Evolutionary conservation across 2,888 invertebrate genomes (phyloP).

Genomic region (Sturmia bella): DNA sequence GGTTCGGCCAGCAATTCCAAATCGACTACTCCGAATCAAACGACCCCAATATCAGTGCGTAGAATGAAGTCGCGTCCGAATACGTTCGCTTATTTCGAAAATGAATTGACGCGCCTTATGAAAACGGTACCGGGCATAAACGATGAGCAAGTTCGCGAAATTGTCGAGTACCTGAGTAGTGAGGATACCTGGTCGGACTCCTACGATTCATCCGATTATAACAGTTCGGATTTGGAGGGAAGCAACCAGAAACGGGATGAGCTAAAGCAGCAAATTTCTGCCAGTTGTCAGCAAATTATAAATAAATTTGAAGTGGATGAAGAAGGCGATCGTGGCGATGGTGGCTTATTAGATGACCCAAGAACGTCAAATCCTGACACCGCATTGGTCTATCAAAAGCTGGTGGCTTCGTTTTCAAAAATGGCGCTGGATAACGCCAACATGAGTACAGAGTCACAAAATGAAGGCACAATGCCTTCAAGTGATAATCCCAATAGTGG

Average conservation of each 20-base stretch:
- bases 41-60: constrained; percentile 80
- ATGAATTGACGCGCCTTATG: constrained; percentile 93
- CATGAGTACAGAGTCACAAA: constrained; percentile 77
- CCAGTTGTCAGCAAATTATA: constrained; percentile 93
- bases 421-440: constrained; percentile 84
- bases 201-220: constrained; percentile 95
- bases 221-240: constrained; percentile 92
- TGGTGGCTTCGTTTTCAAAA: constrained; percentile 92
- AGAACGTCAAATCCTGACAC: constrained; percentile 87
- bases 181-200: constrained; percentile 97
- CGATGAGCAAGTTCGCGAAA: constrained; percentile 94
- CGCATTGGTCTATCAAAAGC: constrained; percentile 92
- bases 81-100: constrained; percentile 93
- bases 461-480: constrained; percentile 74
- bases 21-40: constrained; percentile 79
- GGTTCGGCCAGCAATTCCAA: constrained; percentile 73
- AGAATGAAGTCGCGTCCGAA: constrained; percentile 88
- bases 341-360: constrained; percentile 82
- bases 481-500: constrained; percentile 73
- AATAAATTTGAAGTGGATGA: constrained; percentile 90
- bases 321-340: constrained; percentile 83
- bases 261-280: constrained; percentile 92
- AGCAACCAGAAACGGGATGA: constrained; percentile 84
- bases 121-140: constrained; percentile 95
- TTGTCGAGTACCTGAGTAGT: constrained; percentile 94